A percentile compares a stretch with the other conserved stretches of the same genome.
Evolutionary conservation across 2,113 vertebrate genomes (phyloP).

Genomic region (Salvator merianae): DNA sequence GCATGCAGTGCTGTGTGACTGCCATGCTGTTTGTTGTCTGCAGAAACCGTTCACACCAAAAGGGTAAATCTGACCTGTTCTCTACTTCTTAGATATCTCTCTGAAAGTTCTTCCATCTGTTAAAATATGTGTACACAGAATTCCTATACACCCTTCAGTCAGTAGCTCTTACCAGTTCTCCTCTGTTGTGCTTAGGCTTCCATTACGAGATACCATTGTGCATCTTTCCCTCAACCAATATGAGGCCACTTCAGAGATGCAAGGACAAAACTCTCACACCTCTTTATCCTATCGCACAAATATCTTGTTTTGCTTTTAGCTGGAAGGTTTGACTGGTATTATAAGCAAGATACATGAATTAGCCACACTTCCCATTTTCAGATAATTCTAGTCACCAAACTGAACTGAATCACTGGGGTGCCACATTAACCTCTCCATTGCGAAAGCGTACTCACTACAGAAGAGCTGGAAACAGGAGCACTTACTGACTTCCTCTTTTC

Average conservation of each 20-base stretch:
- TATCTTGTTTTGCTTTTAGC: not conserved
- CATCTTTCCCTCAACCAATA: not conserved
- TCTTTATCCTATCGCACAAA: no score
- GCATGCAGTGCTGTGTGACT: no score
- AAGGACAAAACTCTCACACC: no score
- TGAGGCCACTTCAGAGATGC: no score
- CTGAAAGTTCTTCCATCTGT: no score
- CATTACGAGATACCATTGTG: not conserved
- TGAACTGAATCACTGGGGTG: not conserved
- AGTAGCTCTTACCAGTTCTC: not conserved
- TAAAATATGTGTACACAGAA: no score
- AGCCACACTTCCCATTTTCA: not conserved
- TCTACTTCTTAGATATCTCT: no score
- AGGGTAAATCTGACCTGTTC: no score
- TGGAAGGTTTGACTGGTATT: not conserved
- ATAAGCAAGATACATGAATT: not conserved
- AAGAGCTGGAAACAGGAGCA: not conserved
- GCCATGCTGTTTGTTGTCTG: no score
- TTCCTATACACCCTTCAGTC: no score
- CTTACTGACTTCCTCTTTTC: constrained; percentile 82
- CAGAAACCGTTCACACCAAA: no score
- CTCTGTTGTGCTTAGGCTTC: not conserved
- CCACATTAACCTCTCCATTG: not conserved
- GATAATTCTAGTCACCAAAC: not conserved
- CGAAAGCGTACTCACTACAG: not conserved